Evolutionary conservation across 2,888 invertebrate genomes (phyloP).

Genomic region (Dryobotodes eremita): DNA sequence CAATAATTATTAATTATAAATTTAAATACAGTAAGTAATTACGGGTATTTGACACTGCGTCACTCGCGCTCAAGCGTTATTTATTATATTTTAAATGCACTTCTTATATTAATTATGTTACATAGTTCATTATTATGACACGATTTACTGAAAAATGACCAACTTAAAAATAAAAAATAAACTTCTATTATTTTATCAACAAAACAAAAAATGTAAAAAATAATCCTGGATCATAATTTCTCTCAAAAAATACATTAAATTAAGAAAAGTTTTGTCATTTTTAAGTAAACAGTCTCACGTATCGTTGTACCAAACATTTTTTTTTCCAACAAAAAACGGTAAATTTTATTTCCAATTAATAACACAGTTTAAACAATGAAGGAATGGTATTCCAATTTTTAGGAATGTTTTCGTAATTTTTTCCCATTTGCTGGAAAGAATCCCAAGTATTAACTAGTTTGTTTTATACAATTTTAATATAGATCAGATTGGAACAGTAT

Average conservation of each 20-base stretch:
- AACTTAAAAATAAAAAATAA: not conserved
- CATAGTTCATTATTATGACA: slow-evolving; percentile 42
- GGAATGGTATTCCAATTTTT: slow-evolving; percentile 51
- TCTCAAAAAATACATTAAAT: not conserved
- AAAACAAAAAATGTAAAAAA: slow-evolving; percentile 11
- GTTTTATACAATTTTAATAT: not conserved
- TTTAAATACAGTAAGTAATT: slow-evolving; percentile 86
- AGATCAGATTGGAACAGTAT: not conserved
- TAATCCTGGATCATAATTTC: not conserved
- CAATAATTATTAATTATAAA: slow-evolving; percentile 82
- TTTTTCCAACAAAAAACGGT: slow-evolving; percentile 18
- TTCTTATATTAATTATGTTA: slow-evolving; percentile 70
- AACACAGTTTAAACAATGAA: slow-evolving; percentile 40
- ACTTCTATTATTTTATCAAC: slow-evolving; percentile 7
- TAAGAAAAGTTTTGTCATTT: not conserved
- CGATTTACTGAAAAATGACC: slow-evolving; percentile 12
- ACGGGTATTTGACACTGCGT: slow-evolving; percentile 83
- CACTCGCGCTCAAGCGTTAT: slow-evolving; percentile 81
- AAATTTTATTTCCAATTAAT: slow-evolving; percentile 27
- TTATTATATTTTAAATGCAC: slow-evolving; percentile 84
- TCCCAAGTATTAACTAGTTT: slow-evolving; percentile 5
- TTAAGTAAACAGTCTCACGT: slow-evolving; percentile 19
- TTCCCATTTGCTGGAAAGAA: slow-evolving; percentile 41
- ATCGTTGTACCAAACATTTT: slow-evolving; percentile 32
- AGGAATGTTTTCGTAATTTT: slow-evolving; percentile 47